Percentiles rank a stretch among this genome's conserved stretches.
Conservation (phyloP, 2,797 vertebrate species). For the Cryptoprocta ferox region DNA sequence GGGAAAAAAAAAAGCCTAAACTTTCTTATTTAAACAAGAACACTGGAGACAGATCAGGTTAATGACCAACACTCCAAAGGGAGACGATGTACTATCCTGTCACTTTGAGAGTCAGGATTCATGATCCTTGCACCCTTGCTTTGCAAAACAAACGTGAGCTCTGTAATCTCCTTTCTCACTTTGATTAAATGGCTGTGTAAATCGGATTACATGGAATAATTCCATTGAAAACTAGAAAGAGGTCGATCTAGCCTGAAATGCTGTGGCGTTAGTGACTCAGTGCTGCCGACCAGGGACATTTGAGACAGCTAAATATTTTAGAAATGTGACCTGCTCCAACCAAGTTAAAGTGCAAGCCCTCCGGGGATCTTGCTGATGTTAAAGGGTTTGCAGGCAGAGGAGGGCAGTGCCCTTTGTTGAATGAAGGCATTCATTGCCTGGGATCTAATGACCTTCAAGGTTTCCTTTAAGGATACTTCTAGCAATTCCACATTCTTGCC, state of each 20-base stretch:
- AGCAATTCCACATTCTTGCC: conserved; percentile 50
- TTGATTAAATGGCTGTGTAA: conserved; percentile 79
- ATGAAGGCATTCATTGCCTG: conserved; percentile 69
- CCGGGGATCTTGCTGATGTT: conserved; percentile 75
- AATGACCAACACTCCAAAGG: conserved; percentile 76
- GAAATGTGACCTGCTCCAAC: conserved; percentile 78
- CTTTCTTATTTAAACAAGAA: conserved; percentile 75
- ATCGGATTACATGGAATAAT: conserved; percentile 81
- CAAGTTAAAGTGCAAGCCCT: conserved; percentile 80
- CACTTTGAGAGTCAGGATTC: conserved; percentile 59
- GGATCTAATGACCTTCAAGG: conserved; percentile 74
- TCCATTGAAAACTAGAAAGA: conserved; percentile 78
- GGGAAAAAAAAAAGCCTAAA: conserved; percentile 22
- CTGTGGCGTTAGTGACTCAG: conserved; percentile 52
- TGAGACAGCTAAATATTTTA: conserved; percentile 79
- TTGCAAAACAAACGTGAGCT: conserved; percentile 75
- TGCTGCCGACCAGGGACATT: conserved; percentile 71
- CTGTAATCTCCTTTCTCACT: conserved; percentile 74
- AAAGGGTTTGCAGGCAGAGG: conserved; percentile 64
- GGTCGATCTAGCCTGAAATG: conserved; percentile 65
- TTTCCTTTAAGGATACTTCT: conserved; percentile 74
- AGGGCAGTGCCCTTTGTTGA: conserved; percentile 70
- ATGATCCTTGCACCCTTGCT: conserved; percentile 72
- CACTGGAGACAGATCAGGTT: conserved; percentile 70
- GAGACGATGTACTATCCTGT: conserved; percentile 43